Conservation (phyloP, 2,113 vertebrate species). For the Pangasianodon gigas region DNA sequence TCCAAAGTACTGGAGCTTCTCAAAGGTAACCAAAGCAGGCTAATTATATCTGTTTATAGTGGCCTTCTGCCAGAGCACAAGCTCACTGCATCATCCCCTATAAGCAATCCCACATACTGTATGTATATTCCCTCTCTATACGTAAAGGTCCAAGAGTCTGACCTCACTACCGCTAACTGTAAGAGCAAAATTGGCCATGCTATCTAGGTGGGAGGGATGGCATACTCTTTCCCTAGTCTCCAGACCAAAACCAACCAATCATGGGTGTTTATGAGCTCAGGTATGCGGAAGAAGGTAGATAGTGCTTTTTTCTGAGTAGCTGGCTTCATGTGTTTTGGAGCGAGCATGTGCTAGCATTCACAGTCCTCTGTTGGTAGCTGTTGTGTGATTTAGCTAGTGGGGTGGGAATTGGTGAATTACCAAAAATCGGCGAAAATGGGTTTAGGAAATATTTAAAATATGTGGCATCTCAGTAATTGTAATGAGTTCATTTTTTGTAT, state of each 20-base stretch:
- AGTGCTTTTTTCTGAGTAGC: neutral
- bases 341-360: neutral
- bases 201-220: neutral
- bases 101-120: conserved; percentile 12
- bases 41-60: conserved; percentile 48
- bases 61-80: conserved; percentile 32
- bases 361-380: no score
- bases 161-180: neutral
- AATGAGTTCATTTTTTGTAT: neutral
- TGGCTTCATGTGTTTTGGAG: neutral
- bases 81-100: neutral
- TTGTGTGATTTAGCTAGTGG: neutral
- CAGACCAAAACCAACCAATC: neutral
- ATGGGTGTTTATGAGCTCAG: neutral
- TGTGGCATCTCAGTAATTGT: neutral
- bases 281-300: neutral
- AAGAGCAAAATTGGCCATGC: neutral
- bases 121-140: neutral
- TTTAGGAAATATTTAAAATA: neutral
- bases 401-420: neutral
- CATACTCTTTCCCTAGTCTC: neutral
- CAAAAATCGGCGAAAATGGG: neutral
- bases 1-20: conserved; percentile 44
- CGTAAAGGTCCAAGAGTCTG: neutral
- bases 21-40: conserved; percentile 35